A percentile compares a stretch with the other conserved stretches of the same genome.
phyloP scores from a whole-genome alignment of 2,888 invertebrate genomes.

The Frankliniella fusca region DNA sequence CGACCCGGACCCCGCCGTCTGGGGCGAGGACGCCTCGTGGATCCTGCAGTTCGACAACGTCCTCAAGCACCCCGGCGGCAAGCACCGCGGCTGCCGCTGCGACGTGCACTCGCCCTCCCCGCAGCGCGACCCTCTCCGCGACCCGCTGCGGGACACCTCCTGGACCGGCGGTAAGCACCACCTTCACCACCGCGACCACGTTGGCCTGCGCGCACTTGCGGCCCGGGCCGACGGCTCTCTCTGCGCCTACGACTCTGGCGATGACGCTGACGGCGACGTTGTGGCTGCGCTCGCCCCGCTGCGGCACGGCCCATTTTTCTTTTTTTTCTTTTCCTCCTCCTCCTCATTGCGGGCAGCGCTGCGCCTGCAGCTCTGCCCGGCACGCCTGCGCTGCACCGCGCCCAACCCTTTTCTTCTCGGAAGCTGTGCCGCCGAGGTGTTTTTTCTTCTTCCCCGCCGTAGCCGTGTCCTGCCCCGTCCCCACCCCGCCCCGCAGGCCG shows the following conservation, averaged over 20 bases:
- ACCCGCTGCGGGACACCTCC: not conserved
- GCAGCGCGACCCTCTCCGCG: constrained; percentile 7
- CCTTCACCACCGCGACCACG: too few species aligned
- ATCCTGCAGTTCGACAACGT: constrained; percentile 54
- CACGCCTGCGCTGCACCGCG: too few species aligned
- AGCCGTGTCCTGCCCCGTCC: too few species aligned
- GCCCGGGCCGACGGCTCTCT: too few species aligned
- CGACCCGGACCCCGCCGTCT: constrained; percentile 42
- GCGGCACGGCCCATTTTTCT: constrained; percentile 9
- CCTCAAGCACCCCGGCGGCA: constrained; percentile 50
- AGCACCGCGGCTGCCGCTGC: constrained; percentile 49
- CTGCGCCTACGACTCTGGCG: constrained; percentile 43
- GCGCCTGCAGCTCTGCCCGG: too few species aligned
- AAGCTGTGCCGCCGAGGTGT: too few species aligned
- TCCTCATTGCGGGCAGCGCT: not conserved
- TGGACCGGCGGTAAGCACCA: not conserved
- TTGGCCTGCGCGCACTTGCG: constrained; percentile 36
- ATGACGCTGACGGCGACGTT: constrained; percentile 35
- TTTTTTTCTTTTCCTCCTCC: not conserved
- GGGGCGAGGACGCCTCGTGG: constrained; percentile 53
- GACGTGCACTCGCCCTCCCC: constrained; percentile 44
- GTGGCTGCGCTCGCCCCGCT: constrained; percentile 28
- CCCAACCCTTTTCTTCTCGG: too few species aligned
- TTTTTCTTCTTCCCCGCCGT: too few species aligned
- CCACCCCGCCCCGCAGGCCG: too few species aligned